These are phyloP conservation scores for Heliconius melpomene DNA, from an alignment of 1,140 invertebrate genomes.

Conservation along the genomic window DNA sequence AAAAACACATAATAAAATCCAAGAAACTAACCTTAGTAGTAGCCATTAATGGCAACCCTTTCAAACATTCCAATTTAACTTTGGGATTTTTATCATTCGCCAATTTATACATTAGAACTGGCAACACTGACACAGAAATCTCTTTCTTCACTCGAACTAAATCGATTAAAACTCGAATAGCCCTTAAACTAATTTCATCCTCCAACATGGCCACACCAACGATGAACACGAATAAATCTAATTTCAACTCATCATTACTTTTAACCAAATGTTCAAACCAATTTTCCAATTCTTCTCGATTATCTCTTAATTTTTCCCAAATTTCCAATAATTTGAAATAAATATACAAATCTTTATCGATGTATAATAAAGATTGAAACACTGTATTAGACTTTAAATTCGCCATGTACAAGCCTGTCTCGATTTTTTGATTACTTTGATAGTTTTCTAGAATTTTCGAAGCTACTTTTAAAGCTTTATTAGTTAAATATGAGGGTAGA, in stretches of 20 bases:
- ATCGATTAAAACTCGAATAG: constrained; percentile 49
- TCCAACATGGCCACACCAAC: constrained; percentile 55
- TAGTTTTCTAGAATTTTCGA: constrained; percentile 63
- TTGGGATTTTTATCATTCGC: constrained; percentile 53
- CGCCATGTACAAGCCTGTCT: constrained; percentile 53
- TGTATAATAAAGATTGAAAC: constrained; percentile 58
- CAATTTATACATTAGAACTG: constrained; percentile 66
- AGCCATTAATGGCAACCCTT: constrained; percentile 66
- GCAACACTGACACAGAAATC: constrained; percentile 59
- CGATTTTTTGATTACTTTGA: constrained; percentile 45
- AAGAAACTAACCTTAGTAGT: constrained; percentile 56
- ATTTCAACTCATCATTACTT: constrained; percentile 48
- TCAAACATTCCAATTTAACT: constrained; percentile 67
- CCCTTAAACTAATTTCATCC: constrained; percentile 52
- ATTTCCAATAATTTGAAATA: constrained; percentile 60
- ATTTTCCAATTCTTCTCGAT: constrained; percentile 54
- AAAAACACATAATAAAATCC: too few relatives aligned
- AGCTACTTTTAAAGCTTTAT: constrained; percentile 57
- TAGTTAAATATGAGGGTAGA: constrained; percentile 64
- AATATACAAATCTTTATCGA: constrained; percentile 54
- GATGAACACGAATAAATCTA: constrained; percentile 61
- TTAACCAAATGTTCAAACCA: constrained; percentile 57
- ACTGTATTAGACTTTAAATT: constrained; percentile 63
- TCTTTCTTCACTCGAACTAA: constrained; percentile 60
- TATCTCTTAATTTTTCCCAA: constrained; percentile 61